Percentiles rank a stretch among this genome's conserved stretches.
phyloP scores from a whole-genome alignment of 37 sponge, comb jelly and placozoan species.

The Beroe forskalii region DNA sequence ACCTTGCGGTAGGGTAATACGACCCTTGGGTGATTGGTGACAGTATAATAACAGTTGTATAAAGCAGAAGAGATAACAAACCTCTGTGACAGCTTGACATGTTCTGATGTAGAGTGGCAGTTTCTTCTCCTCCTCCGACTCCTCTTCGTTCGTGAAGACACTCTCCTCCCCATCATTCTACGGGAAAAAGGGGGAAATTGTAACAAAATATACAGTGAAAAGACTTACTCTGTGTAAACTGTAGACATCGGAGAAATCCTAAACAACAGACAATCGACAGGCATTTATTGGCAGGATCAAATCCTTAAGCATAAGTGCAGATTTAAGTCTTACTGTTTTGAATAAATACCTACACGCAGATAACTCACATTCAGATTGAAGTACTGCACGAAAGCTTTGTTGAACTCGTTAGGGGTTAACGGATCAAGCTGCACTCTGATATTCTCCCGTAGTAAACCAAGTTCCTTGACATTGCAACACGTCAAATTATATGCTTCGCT shows the following conservation, averaged over 20 bases:
- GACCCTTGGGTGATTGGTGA: not conserved
- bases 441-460: not conserved
- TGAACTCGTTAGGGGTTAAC: conserved; percentile 46
- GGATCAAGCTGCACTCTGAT: conserved; percentile 26
- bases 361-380: conserved; percentile 47
- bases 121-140: conserved; percentile 28
- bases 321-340: too few species aligned
- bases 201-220: too few species aligned
- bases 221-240: too few species aligned
- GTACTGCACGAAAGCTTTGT: conserved; percentile 47
- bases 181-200: too few species aligned
- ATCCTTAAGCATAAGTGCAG: too few species aligned
- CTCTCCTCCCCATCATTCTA: conserved; percentile 15
- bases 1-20: not conserved
- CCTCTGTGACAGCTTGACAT: conserved; percentile 56
- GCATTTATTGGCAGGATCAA: too few species aligned
- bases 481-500: too few species aligned
- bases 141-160: conserved; percentile 9
- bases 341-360: too few species aligned
- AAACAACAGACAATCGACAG: too few species aligned
- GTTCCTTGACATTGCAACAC: conserved; percentile 14
- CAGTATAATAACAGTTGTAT: too few species aligned
- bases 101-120: conserved; percentile 33
- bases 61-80: too few species aligned
- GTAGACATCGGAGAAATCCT: too few species aligned